phyloP scores from a whole-genome alignment of 2,888 invertebrate genomes.

The Microctonus aethiopoides region DNA sequence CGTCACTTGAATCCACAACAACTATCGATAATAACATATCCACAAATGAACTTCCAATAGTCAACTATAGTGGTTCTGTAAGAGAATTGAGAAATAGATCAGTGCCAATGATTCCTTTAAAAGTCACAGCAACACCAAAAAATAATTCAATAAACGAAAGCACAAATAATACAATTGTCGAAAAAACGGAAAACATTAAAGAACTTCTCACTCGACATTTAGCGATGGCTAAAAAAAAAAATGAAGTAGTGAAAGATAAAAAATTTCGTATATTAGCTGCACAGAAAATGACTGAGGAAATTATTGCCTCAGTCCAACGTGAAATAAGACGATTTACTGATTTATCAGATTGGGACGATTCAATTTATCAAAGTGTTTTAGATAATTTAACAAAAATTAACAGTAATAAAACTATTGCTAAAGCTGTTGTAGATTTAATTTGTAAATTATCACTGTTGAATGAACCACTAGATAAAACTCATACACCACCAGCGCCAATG shows the following conservation, averaged over 20 bases:
- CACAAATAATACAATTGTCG: not conserved
- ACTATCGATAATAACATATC: not conserved
- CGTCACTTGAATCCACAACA: not conserved
- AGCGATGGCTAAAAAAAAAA: not conserved
- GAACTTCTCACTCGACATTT: slow-evolving; percentile 29
- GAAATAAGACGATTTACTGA: slow-evolving; percentile 49
- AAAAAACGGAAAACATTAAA: slow-evolving; percentile 10
- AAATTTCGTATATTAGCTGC: not conserved
- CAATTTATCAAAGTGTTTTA: slow-evolving; percentile 46
- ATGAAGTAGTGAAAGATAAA: not conserved
- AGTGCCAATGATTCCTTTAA: slow-evolving; percentile 27
- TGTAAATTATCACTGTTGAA: slow-evolving; percentile 40
- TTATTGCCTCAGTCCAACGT: slow-evolving; percentile 38
- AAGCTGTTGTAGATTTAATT: slow-evolving; percentile 53
- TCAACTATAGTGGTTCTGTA: not conserved
- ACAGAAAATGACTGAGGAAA: slow-evolving; percentile 6
- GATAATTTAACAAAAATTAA: slow-evolving; percentile 43
- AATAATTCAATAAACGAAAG: not conserved
- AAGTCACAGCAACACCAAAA: not conserved
- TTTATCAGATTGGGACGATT: slow-evolving; percentile 49
- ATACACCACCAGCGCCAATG: slow-evolving; percentile 67
- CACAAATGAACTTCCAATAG: not conserved
- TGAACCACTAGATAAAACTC: slow-evolving; percentile 58
- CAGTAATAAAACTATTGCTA: slow-evolving; percentile 48
- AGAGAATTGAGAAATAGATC: slow-evolving; percentile 37